Conservation (phyloP, 2,797 vertebrate genomes). For the Antrozous pallidus region DNA sequence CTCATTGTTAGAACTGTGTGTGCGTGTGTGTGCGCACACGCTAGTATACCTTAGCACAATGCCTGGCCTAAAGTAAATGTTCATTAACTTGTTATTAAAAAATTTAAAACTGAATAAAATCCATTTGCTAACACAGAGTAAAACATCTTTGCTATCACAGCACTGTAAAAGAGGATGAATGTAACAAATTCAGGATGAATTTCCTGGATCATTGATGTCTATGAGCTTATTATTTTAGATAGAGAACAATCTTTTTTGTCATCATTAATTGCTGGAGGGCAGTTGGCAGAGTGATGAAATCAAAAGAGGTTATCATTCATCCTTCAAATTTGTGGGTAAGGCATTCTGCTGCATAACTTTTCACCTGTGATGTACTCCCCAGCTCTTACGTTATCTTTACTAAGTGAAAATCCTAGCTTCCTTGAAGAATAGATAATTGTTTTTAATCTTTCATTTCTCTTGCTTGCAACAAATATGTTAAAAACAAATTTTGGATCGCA, state of each 20-base stretch:
- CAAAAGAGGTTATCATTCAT: conserved; percentile 62
- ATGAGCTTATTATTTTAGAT: conserved; percentile 59
- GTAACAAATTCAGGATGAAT: conserved; percentile 1
- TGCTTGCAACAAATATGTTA: conserved; percentile 47
- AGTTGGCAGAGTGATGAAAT: conserved; percentile 58
- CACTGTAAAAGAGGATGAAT: not conserved
- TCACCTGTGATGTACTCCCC: conserved; percentile 52
- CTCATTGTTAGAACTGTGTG: not conserved
- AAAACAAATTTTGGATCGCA: conserved; percentile 23
- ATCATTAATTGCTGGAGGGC: conserved; percentile 56
- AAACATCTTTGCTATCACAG: not conserved
- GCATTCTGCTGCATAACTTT: conserved; percentile 45
- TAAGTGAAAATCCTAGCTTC: conserved; percentile 31
- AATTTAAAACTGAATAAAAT: not conserved
- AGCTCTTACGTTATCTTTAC: conserved; percentile 60
- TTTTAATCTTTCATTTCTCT: conserved; percentile 43
- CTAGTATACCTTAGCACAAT: not conserved
- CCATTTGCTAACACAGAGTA: not conserved
- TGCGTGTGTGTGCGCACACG: no score
- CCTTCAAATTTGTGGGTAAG: conserved; percentile 47
- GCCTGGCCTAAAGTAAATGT: not conserved
- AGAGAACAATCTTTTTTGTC: conserved; percentile 59
- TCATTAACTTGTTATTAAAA: conserved; percentile 8
- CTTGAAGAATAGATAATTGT: conserved; percentile 34
- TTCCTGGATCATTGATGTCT: conserved; percentile 27